A percentile compares a stretch with the other conserved stretches of the same genome.
Conservation (phyloP, 2,113 vertebrate genomes). For the Eulacestoma nigropectus region DNA sequence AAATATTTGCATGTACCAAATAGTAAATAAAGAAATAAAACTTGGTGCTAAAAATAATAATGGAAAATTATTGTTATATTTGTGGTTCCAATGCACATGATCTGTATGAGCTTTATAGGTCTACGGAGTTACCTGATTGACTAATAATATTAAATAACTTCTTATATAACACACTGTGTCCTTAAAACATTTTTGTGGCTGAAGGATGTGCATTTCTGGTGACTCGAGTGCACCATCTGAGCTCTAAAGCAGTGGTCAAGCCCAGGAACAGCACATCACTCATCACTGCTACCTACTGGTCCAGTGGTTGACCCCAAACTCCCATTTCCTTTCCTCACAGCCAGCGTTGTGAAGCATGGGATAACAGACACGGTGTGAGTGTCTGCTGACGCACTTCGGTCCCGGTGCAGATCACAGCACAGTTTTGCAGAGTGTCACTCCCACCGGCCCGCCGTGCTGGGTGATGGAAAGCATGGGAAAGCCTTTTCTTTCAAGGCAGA, state of each 20-base stretch:
- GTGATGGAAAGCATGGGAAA: neutral
- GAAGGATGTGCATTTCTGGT: neutral
- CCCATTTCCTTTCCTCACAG: neutral
- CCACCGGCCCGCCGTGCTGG: accelerated
- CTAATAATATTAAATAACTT: neutral
- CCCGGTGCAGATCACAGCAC: neutral
- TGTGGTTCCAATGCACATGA: neutral
- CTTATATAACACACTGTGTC: neutral
- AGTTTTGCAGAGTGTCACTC: neutral
- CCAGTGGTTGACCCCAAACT: slow-evolving; percentile 11
- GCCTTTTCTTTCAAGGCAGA: neutral
- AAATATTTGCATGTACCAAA: neutral
- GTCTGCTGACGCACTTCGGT: neutral
- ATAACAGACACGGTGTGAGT: neutral
- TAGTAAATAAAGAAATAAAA: neutral
- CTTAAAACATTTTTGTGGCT: neutral
- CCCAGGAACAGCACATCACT: neutral
- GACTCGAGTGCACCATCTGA: neutral
- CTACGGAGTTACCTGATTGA: neutral
- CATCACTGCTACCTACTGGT: neutral
- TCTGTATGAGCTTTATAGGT: neutral
- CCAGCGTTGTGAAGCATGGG: neutral
- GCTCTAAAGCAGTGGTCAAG: neutral
- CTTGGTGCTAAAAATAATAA: neutral
- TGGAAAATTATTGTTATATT: neutral